Base-by-base conservation (phyloP, 2,113 vertebrate species). In the Speoplatyrhinus poulsoni region DNA sequence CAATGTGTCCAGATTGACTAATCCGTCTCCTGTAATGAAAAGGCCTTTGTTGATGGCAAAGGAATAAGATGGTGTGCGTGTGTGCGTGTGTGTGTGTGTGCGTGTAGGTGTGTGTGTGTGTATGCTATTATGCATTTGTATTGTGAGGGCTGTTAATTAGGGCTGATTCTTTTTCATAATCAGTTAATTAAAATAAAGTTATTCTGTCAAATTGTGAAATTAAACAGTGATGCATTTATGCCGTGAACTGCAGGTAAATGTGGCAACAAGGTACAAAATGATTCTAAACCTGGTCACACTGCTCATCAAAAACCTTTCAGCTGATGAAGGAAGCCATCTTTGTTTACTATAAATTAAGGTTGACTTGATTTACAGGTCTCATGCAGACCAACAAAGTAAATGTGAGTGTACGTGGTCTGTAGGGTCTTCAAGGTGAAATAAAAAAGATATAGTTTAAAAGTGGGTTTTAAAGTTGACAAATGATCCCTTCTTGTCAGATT, bases 21-120 rank as follows among this genome's bases (percentile, higher is more conserved):
- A 89, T 87, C 82, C 83, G 80, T 77, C 82, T 75, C 53, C 61
- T 81, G 69, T 52, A 83, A 81, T 88, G 73, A 75, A 77, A 87
- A 82, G 84, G 83, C 87, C 87, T 87, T 83, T 79, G 73, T 68
- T 82, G 85, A 84, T 84, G 78, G 75, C 73, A 19, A 47, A 54
- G 17, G 77, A 81, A 82, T 67, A 77, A 85, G 64, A 78, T 79
- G 76, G 66, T 46, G 6, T 19, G 62, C 57, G 9, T 15, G 15
- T 46, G 53, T 6, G 3, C 17, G 49, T 11, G 49, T 15, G 49
- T 11, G 17, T 46, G 60, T 11, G 12, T 47, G 6, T 8, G 46
- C 12, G 49, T 58, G 12, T 46, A 7, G 26, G 62, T 67, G 36
- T 9, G 33, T 46, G 53, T 1, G 3, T 46, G 6, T 46, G 60